Evolutionary conservation across 2,797 vertebrate genomes (phyloP).

Genomic region (Leuciscus waleckii): DNA sequence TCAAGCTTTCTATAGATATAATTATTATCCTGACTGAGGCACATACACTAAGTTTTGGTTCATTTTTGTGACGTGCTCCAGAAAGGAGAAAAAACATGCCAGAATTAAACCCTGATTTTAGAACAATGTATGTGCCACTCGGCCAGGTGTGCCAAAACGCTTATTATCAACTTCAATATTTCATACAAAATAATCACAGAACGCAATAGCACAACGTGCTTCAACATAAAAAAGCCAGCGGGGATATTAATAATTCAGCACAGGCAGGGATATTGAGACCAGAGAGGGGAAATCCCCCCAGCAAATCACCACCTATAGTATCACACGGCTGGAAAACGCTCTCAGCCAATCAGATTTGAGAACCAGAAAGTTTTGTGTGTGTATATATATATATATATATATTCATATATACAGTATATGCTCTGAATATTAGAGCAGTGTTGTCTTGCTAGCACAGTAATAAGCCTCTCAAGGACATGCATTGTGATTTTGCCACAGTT

Average conservation of each 20-base stretch:
- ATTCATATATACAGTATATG: no score
- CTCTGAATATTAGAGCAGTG: neutral
- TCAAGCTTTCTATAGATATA: neutral
- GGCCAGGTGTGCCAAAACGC: no score
- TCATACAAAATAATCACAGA: neutral
- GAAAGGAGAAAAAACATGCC: no score
- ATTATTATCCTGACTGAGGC: neutral
- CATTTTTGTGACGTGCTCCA: neutral
- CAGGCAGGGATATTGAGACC: no score
- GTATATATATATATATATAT: rapidly evolving
- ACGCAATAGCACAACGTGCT: neutral
- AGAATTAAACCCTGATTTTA: neutral
- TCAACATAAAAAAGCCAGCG: neutral
- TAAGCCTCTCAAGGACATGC: neutral
- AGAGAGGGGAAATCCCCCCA: no score
- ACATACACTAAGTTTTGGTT: neutral
- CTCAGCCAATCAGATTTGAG: no score
- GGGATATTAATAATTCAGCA: no score
- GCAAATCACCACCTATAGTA: no score
- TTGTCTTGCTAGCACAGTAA: neutral
- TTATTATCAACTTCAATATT: neutral
- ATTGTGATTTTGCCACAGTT: neutral
- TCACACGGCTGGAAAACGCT: no score
- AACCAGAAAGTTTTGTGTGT: no score
- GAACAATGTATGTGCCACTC: neutral